Evolutionary conservation across 2,113 vertebrate genomes (phyloP).

Genomic region (Lontra canadensis): DNA sequence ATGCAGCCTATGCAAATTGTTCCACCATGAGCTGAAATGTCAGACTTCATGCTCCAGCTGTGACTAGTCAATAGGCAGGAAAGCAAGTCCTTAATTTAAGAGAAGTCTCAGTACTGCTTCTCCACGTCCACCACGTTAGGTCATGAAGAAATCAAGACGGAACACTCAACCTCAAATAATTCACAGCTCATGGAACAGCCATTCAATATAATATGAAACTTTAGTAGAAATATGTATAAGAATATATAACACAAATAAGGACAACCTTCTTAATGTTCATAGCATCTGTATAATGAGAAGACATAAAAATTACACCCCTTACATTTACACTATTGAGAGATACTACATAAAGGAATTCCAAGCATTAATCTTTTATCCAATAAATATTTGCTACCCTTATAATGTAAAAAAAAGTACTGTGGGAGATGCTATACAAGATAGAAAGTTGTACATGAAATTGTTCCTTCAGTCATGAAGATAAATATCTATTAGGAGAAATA

Average conservation of each 20-base stretch:
- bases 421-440: background rate
- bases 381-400: background rate
- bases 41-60: background rate
- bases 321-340: background rate
- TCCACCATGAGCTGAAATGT: background rate
- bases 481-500: background rate
- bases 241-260: background rate
- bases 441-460: background rate
- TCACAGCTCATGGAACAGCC: background rate
- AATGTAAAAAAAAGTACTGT: background rate
- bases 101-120: background rate
- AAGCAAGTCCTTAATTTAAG: background rate
- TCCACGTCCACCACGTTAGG: background rate
- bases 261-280: background rate
- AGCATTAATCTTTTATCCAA: background rate
- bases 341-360: background rate
- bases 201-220: background rate
- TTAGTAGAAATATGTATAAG: background rate
- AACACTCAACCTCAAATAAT: background rate
- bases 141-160: background rate
- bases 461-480: background rate
- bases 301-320: background rate
- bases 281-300: background rate
- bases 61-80: background rate
- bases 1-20: background rate